Base-by-base conservation (phyloP, 1,140 invertebrate genomes). In the Linepithema humile region DNA sequence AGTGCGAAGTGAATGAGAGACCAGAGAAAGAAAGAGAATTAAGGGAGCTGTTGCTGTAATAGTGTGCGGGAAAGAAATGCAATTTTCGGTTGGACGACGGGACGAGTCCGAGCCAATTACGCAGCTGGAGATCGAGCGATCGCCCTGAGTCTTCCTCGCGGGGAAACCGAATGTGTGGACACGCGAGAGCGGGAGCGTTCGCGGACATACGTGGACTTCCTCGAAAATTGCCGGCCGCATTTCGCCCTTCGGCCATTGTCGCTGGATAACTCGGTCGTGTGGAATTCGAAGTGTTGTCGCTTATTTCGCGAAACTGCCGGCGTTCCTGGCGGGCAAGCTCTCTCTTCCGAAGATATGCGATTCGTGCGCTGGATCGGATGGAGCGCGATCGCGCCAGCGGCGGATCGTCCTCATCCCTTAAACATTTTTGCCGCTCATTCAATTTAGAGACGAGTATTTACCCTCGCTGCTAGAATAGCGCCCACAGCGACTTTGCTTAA, bases 391-490 rank as follows among this genome's bases (percentile, higher is more conserved):
- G 17, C 32, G 75, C 64, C 35, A 55, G 48, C 48, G 50, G 64
- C 75, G 17, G 17, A 55, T 55, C 75, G 23, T 80, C 64, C 48
- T 80, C 64, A 67, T 80, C 65, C 64, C 50, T 69, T 50, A 43
- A 70, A 70, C 75, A 78, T 80, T 80, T 80, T 80, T 80, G 50
- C 23, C 48, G 48, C 48, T 69, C 48, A 80, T 80, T 80, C 75
- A 80, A 80, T 80, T 80, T 80, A 80, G 64, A 35, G 15, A 78
- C 17, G 50, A 80, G 48, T 70, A 80, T 80, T 80, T 80, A 80
- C 35, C 26, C 38, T 69, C 35, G 43, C 23, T 45, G 9, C 64
- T 69, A 55, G 7, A 70, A 45, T 4, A 60, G 20, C 64, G 64
- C 64, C 75, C 35, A 23, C 57, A 80, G 75, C 75, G 64, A 80